Base-by-base conservation (phyloP, 2,113 vertebrate species). In the Lophura nycthemera region DNA sequence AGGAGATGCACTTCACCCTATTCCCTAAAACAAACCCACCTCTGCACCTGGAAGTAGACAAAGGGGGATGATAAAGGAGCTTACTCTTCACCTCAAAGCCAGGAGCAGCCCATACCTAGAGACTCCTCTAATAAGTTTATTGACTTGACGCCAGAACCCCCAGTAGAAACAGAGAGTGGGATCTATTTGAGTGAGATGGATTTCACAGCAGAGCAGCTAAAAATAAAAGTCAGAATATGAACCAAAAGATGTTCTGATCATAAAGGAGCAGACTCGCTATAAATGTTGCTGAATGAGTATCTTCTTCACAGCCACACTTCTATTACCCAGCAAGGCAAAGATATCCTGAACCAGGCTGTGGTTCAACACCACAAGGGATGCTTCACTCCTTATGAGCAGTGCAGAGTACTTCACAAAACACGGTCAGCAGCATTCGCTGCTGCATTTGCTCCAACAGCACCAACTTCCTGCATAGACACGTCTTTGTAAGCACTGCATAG, bases 361-460 rank as follows among this genome's bases (percentile, higher is more conserved):
- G 34, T 32, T 60, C 42, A 10, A 17, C 3, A 50, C 64, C 24
- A 17, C 4, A 12, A 17, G 22, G 8, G 60, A 17, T 25, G 29
- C 14, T 10, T 4, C 1, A 1, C 24, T 60, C 13, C 57, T 27
- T 48, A 4, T 0, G 1, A 52, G 57, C 4, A 27, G 15, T 5
- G 36, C 24, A 2, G 10, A 30, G 6, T 6, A 6, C 32, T 63
- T 67, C 67, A 6, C 4, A 12, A 47, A 59, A 64, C 0, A 0
- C 6, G 7, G 30, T 8, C 13, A 60, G 13, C 12, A 43, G 29
- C n/a, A 11, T 30, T 0, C 1, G 20, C 42, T 64, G 24, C 38
- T 79, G 21, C 11, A 3, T 75, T 47, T 42, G 13, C n/a, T 34
- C 32, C 36, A n/a, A 18, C 24, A 52, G 15, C 8, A 18, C 9